These are phyloP conservation scores for Delphinus delphis DNA, from an alignment of 2,113 vertebrate species.

Conservation along the genomic window DNA sequence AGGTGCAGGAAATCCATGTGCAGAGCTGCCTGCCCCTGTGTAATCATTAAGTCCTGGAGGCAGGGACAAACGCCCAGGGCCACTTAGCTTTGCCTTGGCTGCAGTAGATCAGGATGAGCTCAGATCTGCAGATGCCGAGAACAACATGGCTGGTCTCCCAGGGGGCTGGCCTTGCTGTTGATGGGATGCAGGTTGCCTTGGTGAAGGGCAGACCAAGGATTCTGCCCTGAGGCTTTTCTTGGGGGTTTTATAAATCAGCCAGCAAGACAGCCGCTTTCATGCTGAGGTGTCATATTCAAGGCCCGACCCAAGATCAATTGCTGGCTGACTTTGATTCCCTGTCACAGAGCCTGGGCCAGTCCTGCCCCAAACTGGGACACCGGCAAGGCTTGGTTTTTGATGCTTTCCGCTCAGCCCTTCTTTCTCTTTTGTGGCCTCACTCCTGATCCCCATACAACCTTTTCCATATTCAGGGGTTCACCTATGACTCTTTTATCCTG, in stretches of 20 bases:
- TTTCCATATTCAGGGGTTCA: not conserved
- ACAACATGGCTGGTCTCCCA: fast-evolving
- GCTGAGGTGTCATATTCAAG: not conserved
- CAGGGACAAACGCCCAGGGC: not conserved
- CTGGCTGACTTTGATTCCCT: constrained; percentile 22
- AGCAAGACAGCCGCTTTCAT: constrained; percentile 31
- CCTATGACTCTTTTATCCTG: not conserved
- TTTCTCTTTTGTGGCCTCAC: not conserved
- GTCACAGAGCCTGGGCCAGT: not conserved
- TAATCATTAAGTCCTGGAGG: not conserved
- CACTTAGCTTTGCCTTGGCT: not conserved
- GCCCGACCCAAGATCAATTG: not conserved
- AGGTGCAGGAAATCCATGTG: not conserved
- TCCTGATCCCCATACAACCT: not conserved
- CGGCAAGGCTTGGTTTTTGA: not conserved
- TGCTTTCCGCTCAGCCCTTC: not conserved
- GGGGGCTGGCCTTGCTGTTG: not conserved
- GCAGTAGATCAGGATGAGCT: not conserved
- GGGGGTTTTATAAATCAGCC: not conserved
- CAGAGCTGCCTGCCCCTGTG: not conserved
- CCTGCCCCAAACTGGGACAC: not conserved
- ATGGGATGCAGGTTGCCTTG: not conserved
- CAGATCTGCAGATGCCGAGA: not conserved
- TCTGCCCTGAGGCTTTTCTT: not conserved
- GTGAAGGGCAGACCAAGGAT: not conserved